phyloP scores from a whole-genome alignment of 2,113 vertebrate species.

The Zonotrichia leucophrys region DNA sequence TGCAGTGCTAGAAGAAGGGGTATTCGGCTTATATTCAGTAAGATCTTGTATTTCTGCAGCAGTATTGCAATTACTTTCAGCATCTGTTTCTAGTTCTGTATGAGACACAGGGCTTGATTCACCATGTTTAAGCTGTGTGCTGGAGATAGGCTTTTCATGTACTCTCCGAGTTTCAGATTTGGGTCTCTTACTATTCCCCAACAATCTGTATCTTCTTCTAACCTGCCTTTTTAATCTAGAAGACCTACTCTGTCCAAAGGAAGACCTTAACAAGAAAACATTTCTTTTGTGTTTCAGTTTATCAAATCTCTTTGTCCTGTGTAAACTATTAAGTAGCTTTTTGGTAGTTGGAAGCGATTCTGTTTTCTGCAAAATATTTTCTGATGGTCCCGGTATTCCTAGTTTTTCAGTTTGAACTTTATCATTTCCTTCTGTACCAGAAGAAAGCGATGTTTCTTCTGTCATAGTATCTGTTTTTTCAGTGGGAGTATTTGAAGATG shows the following conservation, averaged over 20 bases:
- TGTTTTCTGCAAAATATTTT: not conserved
- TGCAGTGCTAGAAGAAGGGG: not conserved
- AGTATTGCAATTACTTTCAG: not conserved
- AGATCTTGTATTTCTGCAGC: not conserved
- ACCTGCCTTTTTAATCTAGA: constrained; percentile 70
- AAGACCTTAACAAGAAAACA: not conserved
- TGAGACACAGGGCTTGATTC: not conserved
- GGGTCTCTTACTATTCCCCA: constrained; percentile 64
- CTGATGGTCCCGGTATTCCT: not conserved
- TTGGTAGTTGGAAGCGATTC: not conserved
- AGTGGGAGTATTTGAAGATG: not conserved
- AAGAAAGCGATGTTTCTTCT: not conserved
- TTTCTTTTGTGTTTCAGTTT: constrained; percentile 52
- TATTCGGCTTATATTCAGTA: not conserved
- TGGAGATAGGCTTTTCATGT: not conserved
- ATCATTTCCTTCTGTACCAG: not conserved
- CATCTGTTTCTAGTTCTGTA: not conserved
- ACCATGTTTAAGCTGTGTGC: constrained; percentile 5
- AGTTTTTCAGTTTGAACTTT: not conserved
- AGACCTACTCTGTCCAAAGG: constrained; percentile 55
- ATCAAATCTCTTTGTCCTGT: not conserved
- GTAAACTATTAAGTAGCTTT: constrained; percentile 5
- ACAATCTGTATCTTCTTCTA: constrained; percentile 70
- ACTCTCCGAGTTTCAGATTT: constrained; percentile 24
- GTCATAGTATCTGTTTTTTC: not conserved